phyloP scores from a whole-genome alignment of 2,888 invertebrate species.

The Stenurella melanura region DNA sequence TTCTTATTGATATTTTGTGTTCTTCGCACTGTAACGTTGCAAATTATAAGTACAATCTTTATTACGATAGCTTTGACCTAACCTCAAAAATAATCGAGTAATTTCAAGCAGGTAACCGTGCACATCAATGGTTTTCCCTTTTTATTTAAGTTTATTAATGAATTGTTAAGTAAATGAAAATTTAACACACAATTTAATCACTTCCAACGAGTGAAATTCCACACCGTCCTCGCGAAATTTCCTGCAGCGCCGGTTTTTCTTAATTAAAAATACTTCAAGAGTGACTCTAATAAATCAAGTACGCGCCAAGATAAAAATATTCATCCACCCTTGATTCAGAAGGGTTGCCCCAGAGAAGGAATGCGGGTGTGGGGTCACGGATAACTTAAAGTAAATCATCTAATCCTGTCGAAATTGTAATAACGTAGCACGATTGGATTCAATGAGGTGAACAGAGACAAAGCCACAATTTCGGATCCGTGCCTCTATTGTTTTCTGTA shows the following conservation, averaged over 20 bases:
- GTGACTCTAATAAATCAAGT: slow-evolving; percentile 33
- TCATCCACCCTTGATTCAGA: slow-evolving; percentile 22
- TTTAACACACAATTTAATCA: slow-evolving; percentile 36
- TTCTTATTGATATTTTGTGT: too few species aligned
- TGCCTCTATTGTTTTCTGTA: slow-evolving; percentile 50
- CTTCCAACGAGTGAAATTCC: slow-evolving; percentile 33
- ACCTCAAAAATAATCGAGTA: too few species aligned
- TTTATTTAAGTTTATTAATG: neutral
- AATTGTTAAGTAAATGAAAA: slow-evolving; percentile 33
- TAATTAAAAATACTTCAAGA: slow-evolving; percentile 37
- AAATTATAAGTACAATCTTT: too few species aligned
- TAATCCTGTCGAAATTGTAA: slow-evolving; percentile 48
- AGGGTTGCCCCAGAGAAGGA: slow-evolving; percentile 34
- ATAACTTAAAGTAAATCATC: slow-evolving; percentile 50
- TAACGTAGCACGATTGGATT: slow-evolving; percentile 49
- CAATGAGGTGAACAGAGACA: slow-evolving; percentile 57
- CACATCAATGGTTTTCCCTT: neutral
- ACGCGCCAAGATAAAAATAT: slow-evolving; percentile 24
- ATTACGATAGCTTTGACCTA: too few species aligned
- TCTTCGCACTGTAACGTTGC: too few species aligned
- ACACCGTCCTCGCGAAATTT: slow-evolving; percentile 4
- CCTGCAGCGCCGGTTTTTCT: slow-evolving; percentile 28
- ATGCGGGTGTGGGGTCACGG: slow-evolving; percentile 16
- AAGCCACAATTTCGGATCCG: slow-evolving; percentile 52
- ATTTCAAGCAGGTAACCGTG: too few species aligned